Conservation (phyloP, 2,888 invertebrate genomes). For the Stenoptilia bipunctidactyla region DNA sequence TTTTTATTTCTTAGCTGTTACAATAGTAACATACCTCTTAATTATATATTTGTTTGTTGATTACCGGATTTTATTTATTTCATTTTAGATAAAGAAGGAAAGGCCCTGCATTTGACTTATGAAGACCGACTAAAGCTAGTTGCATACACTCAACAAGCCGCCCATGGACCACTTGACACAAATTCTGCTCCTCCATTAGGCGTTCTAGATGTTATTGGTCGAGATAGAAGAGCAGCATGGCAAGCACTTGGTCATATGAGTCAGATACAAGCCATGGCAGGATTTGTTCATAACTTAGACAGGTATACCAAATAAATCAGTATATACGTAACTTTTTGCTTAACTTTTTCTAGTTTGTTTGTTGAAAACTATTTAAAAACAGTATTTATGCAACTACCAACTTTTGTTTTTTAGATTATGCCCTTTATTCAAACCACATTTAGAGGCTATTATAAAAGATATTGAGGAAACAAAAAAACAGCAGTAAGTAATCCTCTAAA, state of each 20-base stretch:
- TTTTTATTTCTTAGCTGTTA: too few relatives aligned
- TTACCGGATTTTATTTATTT: too few relatives aligned
- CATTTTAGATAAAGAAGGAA: conserved; percentile 94
- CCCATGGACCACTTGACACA: conserved; percentile 84
- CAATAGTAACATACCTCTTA: too few relatives aligned
- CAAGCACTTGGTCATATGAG: conserved; percentile 89
- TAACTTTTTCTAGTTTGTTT: too few relatives aligned
- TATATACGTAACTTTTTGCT: too few relatives aligned
- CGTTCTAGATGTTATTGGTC: conserved; percentile 94
- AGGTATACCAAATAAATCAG: conserved; percentile 37
- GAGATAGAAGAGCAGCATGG: conserved; percentile 94
- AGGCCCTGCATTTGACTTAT: conserved; percentile 94
- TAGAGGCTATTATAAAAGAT: conserved; percentile 92
- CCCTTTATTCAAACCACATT: conserved; percentile 90
- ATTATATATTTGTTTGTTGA: too few relatives aligned
- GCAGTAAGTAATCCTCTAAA: conserved; percentile 32
- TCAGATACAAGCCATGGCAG: conserved; percentile 89
- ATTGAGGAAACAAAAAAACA: conserved; percentile 80
- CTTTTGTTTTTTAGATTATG: conserved; percentile 72
- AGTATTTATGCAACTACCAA: conserved; percentile 1
- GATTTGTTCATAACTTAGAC: conserved; percentile 91
- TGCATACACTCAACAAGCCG: conserved; percentile 92
- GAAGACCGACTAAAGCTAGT: conserved; percentile 92
- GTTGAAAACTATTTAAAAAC: too few relatives aligned
- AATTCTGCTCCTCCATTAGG: conserved; percentile 86